A percentile compares a stretch with the other conserved stretches of the same genome.
Conservation (phyloP, 1,140 invertebrate species). For the Psix sp. region DNA sequence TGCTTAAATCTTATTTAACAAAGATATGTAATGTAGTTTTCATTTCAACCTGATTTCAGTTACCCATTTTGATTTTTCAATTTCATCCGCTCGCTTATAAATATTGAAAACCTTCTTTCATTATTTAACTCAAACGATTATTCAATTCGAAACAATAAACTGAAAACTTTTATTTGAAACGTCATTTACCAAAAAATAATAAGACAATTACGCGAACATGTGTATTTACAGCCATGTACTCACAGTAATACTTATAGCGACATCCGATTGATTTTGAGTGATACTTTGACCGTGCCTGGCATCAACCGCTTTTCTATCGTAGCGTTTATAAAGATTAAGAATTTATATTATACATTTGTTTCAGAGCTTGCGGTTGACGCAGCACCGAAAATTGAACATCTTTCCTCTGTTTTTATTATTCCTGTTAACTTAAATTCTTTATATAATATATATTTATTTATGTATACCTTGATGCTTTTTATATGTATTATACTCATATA, state of each 20-base stretch:
- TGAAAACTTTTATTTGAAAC: constrained; percentile 21
- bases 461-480: constrained; percentile 30
- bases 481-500: constrained; percentile 53
- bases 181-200: constrained; percentile 64
- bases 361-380: constrained; percentile 18
- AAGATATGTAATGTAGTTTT: constrained; percentile 28
- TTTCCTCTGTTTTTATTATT: constrained; percentile 25
- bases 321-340: constrained; percentile 25
- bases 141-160: too few relatives aligned
- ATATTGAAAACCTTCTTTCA: too few relatives aligned
- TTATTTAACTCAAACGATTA: too few relatives aligned
- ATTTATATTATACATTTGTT: constrained; percentile 62
- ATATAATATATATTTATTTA: constrained; percentile 24
- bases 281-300: constrained; percentile 24
- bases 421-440: constrained; percentile 24
- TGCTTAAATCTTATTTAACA: too few relatives aligned
- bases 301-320: constrained; percentile 35
- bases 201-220: constrained; percentile 64
- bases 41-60: background rate
- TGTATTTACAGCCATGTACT: constrained; percentile 71
- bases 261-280: constrained; percentile 21
- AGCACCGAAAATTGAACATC: constrained; percentile 71
- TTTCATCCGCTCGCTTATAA: too few relatives aligned
- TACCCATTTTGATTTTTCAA: constrained; percentile 1
- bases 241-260: constrained; percentile 64